These are phyloP conservation scores for Unio pictorum DNA, from an alignment of 2,888 invertebrate genomes.

Conservation along the genomic window DNA sequence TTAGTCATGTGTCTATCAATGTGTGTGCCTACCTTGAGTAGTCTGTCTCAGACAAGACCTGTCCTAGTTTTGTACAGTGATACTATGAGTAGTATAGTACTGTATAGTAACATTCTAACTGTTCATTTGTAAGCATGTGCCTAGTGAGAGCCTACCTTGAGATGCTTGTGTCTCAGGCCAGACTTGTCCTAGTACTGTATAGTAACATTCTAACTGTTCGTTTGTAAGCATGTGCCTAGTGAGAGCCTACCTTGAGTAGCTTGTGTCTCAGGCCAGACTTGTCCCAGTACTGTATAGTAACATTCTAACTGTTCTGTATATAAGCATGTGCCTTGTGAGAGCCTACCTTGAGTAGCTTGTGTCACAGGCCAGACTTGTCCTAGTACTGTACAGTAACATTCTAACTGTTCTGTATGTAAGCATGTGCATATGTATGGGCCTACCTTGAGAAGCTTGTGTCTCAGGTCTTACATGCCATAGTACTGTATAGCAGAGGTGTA, in stretches of 20 bases:
- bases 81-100: too few relatives aligned
- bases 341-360: constrained; percentile 13
- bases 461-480: not conserved
- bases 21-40: constrained; percentile 76
- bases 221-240: not conserved
- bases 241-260: constrained; percentile 13
- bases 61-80: too few relatives aligned
- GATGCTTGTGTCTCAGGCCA: constrained; percentile 53
- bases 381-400: too few relatives aligned
- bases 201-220: too few relatives aligned
- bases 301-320: too few relatives aligned
- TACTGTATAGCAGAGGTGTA: not conserved
- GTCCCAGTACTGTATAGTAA: too few relatives aligned
- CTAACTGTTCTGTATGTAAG: too few relatives aligned
- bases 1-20: too few relatives aligned
- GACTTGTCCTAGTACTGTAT: too few relatives aligned
- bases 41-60: too few relatives aligned
- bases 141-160: constrained; percentile 74
- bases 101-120: too few relatives aligned
- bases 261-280: not conserved
- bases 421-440: not conserved
- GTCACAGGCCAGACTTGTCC: not conserved
- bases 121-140: not conserved
- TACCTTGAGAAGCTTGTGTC: constrained; percentile 76
- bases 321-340: not conserved